These are phyloP conservation scores for Disparrhopalites patrizii DNA, from an alignment of 2,888 invertebrate genomes.

Conservation along the genomic window DNA sequence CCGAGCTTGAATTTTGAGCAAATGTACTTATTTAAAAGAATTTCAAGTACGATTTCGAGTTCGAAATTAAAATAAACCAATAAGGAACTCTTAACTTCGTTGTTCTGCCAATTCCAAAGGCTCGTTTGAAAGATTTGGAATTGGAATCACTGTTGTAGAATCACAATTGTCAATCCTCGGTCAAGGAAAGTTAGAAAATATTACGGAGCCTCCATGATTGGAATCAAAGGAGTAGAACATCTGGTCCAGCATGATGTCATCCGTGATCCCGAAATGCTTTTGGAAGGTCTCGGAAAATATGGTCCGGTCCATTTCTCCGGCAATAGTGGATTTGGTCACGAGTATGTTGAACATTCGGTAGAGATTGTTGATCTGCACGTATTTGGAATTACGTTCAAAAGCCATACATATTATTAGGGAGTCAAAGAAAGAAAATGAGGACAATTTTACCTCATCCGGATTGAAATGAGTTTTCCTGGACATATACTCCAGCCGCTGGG, in stretches of 20 bases:
- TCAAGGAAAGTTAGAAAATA: too few species aligned
- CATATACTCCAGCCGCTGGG: conserved; percentile 6
- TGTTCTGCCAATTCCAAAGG: too few species aligned
- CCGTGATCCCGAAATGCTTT: background rate
- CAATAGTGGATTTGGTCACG: background rate
- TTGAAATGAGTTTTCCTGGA: background rate
- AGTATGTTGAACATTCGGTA: background rate
- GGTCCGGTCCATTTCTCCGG: background rate
- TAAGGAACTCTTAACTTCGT: too few species aligned
- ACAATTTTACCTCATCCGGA: background rate
- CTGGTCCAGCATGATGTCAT: conserved; percentile 16
- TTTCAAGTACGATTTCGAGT: background rate
- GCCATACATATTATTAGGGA: background rate
- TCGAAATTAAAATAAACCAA: too few species aligned
- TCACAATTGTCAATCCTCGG: too few species aligned
- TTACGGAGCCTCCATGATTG: conserved; percentile 15
- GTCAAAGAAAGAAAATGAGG: background rate
- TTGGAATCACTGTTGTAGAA: too few species aligned
- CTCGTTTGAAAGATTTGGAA: too few species aligned
- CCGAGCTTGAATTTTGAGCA: background rate
- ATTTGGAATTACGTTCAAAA: background rate
- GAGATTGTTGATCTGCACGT: background rate
- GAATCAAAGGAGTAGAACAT: conserved; percentile 14
- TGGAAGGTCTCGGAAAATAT: background rate
- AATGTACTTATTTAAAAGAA: background rate